Evolutionary conservation across 1,140 invertebrate species (phyloP).

Genomic region (Meloidogyne chitwoodi): DNA sequence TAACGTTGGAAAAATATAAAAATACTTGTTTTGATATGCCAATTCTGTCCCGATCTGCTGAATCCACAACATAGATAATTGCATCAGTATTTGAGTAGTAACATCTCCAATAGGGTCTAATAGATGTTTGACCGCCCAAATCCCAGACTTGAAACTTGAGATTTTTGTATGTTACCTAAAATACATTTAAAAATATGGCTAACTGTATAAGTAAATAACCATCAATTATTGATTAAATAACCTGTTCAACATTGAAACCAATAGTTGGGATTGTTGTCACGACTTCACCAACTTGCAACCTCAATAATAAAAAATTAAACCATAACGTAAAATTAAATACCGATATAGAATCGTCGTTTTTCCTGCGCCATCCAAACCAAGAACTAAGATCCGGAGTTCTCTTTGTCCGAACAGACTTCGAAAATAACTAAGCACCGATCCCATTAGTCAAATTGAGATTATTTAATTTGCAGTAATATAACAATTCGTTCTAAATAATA

Average conservation of each 20-base stretch:
- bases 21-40: constrained; percentile 94
- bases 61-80: constrained; percentile 99
- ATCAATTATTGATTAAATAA: constrained; percentile 60
- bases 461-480: neutral
- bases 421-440: constrained; percentile 56
- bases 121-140: constrained; percentile 94
- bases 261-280: constrained; percentile 97
- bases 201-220: too few species aligned
- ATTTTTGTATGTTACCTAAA: constrained; percentile 32
- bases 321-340: constrained; percentile 34
- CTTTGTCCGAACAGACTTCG: constrained; percentile 66
- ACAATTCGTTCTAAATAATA: neutral
- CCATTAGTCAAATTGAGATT: constrained; percentile 34
- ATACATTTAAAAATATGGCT: neutral
- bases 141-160: constrained; percentile 73
- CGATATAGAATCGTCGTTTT: constrained; percentile 98
- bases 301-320: constrained; percentile 33
- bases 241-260: constrained; percentile 95
- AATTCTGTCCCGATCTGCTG: constrained; percentile 94
- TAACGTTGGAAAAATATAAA: neutral
- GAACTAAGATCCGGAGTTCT: constrained; percentile 94
- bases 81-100: constrained; percentile 99
- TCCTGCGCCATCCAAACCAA: constrained; percentile 92
- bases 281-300: constrained; percentile 95
- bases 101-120: constrained; percentile 97